These are phyloP conservation scores for Typhlichthys subterraneus DNA, from an alignment of 2,797 vertebrate species.

Conservation along the genomic window DNA sequence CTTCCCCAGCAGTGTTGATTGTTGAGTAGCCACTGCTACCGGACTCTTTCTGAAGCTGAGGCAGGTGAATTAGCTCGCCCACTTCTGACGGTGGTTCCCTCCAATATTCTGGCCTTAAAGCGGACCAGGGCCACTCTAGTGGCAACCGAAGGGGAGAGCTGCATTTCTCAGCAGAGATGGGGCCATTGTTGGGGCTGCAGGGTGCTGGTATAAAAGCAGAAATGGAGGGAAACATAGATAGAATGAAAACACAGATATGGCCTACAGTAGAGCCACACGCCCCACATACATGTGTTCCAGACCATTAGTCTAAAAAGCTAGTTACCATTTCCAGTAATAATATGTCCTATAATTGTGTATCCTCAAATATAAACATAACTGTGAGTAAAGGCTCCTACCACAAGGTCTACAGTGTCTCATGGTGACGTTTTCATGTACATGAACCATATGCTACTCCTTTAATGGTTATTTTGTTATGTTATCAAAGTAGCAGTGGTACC, in stretches of 20 bases:
- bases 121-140: slow-evolving; percentile 21
- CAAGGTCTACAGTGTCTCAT: slow-evolving; percentile 19
- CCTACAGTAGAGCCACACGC: no score
- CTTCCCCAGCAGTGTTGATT: slow-evolving; percentile 26
- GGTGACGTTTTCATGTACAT: slow-evolving; percentile 2
- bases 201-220: neutral
- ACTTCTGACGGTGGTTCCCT: slow-evolving; percentile 32
- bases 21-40: slow-evolving; percentile 34
- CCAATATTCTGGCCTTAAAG: slow-evolving; percentile 32
- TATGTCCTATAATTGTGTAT: no score
- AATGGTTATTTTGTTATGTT: slow-evolving; percentile 9
- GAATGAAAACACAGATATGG: no score
- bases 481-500: slow-evolving; percentile 14
- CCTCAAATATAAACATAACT: neutral
- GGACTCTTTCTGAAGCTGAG: slow-evolving; percentile 36
- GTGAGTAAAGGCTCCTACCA: slow-evolving; percentile 23
- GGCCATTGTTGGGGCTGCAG: slow-evolving; percentile 11
- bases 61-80: slow-evolving; percentile 28
- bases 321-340: no score
- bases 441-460: neutral
- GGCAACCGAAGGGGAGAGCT: slow-evolving; percentile 6
- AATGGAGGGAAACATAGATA: no score
- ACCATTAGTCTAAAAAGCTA: no score
- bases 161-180: neutral
- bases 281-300: no score